A percentile compares a stretch with the other conserved stretches of the same genome.
These are phyloP conservation scores for Etheostoma cragini DNA, from an alignment of 2,113 vertebrate genomes.

Conservation along the genomic window DNA sequence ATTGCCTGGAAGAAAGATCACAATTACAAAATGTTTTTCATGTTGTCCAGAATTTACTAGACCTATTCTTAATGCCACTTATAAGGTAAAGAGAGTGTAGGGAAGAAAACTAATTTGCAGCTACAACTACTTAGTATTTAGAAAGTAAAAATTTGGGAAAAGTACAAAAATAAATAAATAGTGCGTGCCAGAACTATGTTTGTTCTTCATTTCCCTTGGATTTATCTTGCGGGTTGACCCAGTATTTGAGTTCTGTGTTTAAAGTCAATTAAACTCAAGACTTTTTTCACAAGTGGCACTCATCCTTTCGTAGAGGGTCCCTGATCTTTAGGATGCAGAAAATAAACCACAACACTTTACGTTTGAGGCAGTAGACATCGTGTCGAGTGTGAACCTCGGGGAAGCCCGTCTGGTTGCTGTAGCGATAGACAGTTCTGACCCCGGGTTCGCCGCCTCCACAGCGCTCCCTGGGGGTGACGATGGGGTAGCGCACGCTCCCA, in stretches of 20 bases:
- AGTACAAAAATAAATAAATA: too few species aligned
- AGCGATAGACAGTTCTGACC: slow-evolving; percentile 91
- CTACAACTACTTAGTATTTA: too few species aligned
- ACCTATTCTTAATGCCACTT: background rate
- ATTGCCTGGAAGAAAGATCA: slow-evolving; percentile 62
- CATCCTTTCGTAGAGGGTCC: background rate
- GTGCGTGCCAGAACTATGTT: too few species aligned
- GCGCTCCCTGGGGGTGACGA: slow-evolving; percentile 89
- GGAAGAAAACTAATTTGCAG: background rate
- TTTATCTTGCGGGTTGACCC: too few species aligned
- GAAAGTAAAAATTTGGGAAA: too few species aligned
- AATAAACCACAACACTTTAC: slow-evolving; percentile 71
- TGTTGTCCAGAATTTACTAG: background rate
- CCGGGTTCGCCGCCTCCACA: slow-evolving; percentile 91
- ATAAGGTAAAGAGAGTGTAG: background rate
- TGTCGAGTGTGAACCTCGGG: slow-evolving; percentile 87
- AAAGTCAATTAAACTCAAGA: too few species aligned
- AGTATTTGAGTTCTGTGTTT: too few species aligned
- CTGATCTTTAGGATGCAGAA: too few species aligned
- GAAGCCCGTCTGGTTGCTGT: slow-evolving; percentile 95
- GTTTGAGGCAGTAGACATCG: slow-evolving; percentile 93
- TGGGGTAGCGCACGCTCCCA: slow-evolving; percentile 94
- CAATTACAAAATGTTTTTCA: background rate
- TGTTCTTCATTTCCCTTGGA: too few species aligned
- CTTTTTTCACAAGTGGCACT: too few species aligned